Evolutionary conservation across 2,113 vertebrate genomes (phyloP), one percentile per base, ranked within the genome.

Genomic region (Scortum barcoo): DNA sequence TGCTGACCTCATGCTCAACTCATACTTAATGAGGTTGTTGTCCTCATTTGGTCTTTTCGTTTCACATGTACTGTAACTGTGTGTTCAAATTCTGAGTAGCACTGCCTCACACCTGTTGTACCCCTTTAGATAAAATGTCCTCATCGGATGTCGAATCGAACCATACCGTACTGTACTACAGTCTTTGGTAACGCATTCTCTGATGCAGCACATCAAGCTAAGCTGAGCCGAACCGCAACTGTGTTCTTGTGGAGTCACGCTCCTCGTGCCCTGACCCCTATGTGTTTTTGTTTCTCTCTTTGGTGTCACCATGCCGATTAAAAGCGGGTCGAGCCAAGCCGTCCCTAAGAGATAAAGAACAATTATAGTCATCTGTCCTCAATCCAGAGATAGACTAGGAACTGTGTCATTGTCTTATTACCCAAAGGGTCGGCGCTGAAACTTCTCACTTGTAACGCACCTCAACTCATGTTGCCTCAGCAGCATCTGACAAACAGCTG

Each of bases 341-440:
- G 75, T 91, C 89, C 95, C 94, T 86, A 24, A 82, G 94, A 95
- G 95, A 95, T 93, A 90, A 93, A 94, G 89, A 94, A 88, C 93
- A 95, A 95, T 96, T 95, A 95, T 94, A 95, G 94, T 91, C 86
- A 84, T 91, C 89, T 90, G 95, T 94, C 95, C 95, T 95, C 87
- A 85, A 95, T 95, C 93, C 95, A 95, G 92, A 95, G 95, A 96
- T 95, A 95, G 95, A 94, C 88, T 56, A 78, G 83, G 91, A 96
- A 95, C 94, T 95, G 93, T 95, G 95, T 95, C 95, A 94, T 93
- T 93, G 91, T 93, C 88, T 92, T 83, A 94, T 94, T 94, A 91
- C 90, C 94, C 91, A 88, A 77, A 92, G 93, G 90, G 87, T 76
- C 62, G 86, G 84, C 79, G 17, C 46, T 53, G 80, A 87, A 88